These are phyloP conservation scores for Troides oblongomaculatus DNA, from an alignment of 2,888 invertebrate genomes.

Conservation along the genomic window DNA sequence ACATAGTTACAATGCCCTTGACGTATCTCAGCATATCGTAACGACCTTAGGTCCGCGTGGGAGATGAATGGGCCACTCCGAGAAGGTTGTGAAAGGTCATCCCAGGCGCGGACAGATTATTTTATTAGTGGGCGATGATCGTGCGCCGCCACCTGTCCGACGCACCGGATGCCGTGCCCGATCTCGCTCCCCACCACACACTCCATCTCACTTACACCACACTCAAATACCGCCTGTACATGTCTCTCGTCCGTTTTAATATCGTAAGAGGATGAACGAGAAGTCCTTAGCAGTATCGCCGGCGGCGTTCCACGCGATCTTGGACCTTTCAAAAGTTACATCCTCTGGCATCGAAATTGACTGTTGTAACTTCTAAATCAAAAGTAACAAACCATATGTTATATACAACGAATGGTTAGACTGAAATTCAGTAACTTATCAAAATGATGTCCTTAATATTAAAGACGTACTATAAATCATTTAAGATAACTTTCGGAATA, in stretches of 20 bases:
- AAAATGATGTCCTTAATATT: no score
- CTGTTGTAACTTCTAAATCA: background rate
- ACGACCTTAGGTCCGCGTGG: conserved; percentile 36
- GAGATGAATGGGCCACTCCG: conserved; percentile 41
- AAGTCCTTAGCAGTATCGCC: conserved; percentile 44
- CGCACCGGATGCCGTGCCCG: conserved; percentile 68
- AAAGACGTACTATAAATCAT: no score
- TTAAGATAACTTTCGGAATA: no score
- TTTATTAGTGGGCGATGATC: conserved; percentile 68
- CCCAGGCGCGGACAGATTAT: conserved; percentile 60
- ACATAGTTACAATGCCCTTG: conserved; percentile 3
- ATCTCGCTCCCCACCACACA: conserved; percentile 39
- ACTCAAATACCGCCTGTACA: conserved; percentile 10
- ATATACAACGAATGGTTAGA: background rate
- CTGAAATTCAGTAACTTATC: background rate
- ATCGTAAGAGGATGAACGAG: conserved; percentile 36
- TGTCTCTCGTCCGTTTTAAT: conserved; percentile 26
- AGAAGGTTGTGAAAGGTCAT: conserved; percentile 73
- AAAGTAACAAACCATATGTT: background rate
- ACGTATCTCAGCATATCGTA: background rate
- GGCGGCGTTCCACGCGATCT: conserved; percentile 41
- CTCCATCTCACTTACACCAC: conserved; percentile 21
- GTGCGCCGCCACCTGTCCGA: conserved; percentile 66
- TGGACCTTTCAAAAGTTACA: background rate
- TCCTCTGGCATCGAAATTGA: background rate